Base-by-base conservation (phyloP, 1,140 invertebrate genomes). In the Dinothrombium tinctorium region DNA sequence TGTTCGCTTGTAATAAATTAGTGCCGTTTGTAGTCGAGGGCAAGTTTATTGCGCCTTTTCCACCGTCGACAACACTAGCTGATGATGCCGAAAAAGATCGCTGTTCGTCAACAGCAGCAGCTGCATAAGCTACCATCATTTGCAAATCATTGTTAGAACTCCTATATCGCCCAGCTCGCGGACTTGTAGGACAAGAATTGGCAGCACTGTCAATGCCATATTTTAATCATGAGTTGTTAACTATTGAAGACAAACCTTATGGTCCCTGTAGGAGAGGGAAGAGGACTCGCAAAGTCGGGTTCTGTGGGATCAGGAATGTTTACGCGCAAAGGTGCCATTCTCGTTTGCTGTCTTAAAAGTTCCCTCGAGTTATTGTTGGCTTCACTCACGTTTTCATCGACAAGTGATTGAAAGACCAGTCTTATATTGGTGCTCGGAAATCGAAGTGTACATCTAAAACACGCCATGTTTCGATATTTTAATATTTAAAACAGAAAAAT, bases 371-470 rank as follows among this genome's bases (percentile, higher is more conserved):
- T 35, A 5, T 35, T 4, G 19, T 26, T 29, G 4, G 6, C 17
- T 12, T 32, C 29, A 32, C 17, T 32, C 17, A 12, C 17, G 20
- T 21, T 36, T 6, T 59, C 63, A 53, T 84, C 80, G 43, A 89
- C 71, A 51, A 92, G 65, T 29, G 83, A 89, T 61, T 89, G 79
- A 62, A 94, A 94, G 56, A 76, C 69, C 46, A 96, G 71, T 49
- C 82, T 74, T 56, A 94, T 92, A 57, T 81, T 92, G 58, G 87
- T 96, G 59, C 84, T 92, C 33, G 89, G 87, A 64, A 96, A 96
- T 51, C 86, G 69, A 51, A 94, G 72, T 39, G 75, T 76, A 63
- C 84, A 92, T n/a, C n/a, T n/a, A n/a, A n/a, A n/a, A n/a, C n/a
- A n/a, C n/a, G n/a, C n/a, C n/a, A n/a, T n/a, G n/a, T n/a, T n/a